Evolutionary conservation across 2,113 vertebrate species (phyloP), one percentile per base, ranked within the genome.

Genomic region (Apaloderma vittatum): DNA sequence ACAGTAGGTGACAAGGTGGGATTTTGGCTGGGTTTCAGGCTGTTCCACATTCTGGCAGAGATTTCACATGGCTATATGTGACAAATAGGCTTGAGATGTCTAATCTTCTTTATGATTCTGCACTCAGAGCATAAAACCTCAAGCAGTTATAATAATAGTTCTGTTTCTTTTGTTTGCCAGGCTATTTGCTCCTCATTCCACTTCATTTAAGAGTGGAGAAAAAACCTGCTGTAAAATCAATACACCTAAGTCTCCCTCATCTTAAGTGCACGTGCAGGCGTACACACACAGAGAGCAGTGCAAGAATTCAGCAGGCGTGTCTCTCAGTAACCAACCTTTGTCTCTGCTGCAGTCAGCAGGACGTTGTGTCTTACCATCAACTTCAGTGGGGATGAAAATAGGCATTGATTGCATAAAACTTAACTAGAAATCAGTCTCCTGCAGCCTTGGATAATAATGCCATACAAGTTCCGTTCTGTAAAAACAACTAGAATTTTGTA

Each of bases 171-270:
- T 94, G 93, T 97, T 96, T 94, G 86, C 86, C 88, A 78, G 71
- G 54, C 91, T 93, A 74, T 94, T 95, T 95, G 82, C n/a, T 96
- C 40, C 84, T 91, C 83, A 82, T 97, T 97, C 96, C 86, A 85
- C 88, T 94, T 96, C 79, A 84, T 91, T 94, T 92, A 94, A 91
- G 88, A 91, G 37, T 5, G 5, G 58, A 92, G 80, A 75, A 94
- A 87, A 94, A 97, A 78, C 40, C 79, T 89, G 52, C 86, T 91
- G n/a, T 84, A 93, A 97, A 96, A 94, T 94, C 95, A 82, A 94
- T 96, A 75, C 70, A 58, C 94, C 89, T 65, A 70, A 94, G 80
- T 68, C 73, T 91, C 61, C 46, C 18, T 87, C 73, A 19, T 84
- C 83, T 84, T 68, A 93, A 91, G 54, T 13, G 54, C 72, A 67